Base-by-base conservation (phyloP, 1,140 invertebrate species). In the Drosophila ficusphila region DNA sequence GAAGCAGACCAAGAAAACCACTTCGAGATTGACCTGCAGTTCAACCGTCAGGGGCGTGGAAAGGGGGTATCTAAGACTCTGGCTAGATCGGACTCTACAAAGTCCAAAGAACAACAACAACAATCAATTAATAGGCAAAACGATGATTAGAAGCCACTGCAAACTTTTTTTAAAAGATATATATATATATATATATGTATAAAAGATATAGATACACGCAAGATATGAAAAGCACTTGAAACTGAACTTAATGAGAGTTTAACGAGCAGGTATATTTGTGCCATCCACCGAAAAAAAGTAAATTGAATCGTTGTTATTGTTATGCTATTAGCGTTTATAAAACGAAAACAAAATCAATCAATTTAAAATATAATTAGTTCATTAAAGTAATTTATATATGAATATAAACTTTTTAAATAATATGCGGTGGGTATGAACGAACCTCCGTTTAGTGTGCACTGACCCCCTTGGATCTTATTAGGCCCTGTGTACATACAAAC, bases 21-120 rank as follows among this genome's bases (percentile, higher is more conserved):
- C 34, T 29, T 31, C 31, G 19, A 19, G 34, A 65, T 23, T 67
- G 62, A 52, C 61, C 60, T 67, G 44, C 3, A 42, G 62, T 65
- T 67, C 44, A 67, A 4, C 23, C 25, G 36, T 14, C 62, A 67
- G 25, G 27, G 62, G 33, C 34, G 36, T 18, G 14, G 6, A 39
- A 16, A 4, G 14, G 42, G 23, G 34, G 36, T 48, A 19, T 3
- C 19, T 18, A 7, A 5, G 2, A 36, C 5, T 27, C 2, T 3
- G 7, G 23, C 8, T 18, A 9, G 14, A 52, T 14, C 21, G 3
- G 23, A 9, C 21, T 44, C 2, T 9, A 44, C 2, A 8, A 14
- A 9, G 21, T 14, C 21, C 41, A 42, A 25, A 42, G 6, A 25
- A 6, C n/a, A 23, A 23, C 23, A 23, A 3, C 23, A 5, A 23